Percentiles rank a stretch among this genome's conserved stretches.
phyloP scores from a whole-genome alignment of 1,140 invertebrate species.

The Microplitis demolitor region DNA sequence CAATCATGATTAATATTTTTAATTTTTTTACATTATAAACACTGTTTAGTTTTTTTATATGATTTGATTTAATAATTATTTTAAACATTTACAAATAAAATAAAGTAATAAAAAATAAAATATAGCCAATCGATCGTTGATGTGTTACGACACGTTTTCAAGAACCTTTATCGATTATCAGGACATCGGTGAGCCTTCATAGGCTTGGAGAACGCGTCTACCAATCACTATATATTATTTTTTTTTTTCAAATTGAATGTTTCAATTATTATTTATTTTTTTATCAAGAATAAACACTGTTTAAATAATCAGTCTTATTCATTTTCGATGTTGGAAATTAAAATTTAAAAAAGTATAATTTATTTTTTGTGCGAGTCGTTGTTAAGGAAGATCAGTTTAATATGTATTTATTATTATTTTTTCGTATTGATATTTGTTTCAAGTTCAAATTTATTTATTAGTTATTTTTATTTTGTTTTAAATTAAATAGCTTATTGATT shows the following conservation, averaged over 20 bases:
- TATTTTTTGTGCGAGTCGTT: conserved; percentile 1
- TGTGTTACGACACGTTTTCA: conserved; percentile 17
- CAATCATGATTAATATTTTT: conserved; percentile 17
- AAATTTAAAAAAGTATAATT: no score
- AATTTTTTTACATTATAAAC: no score
- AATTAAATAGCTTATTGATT: no score
- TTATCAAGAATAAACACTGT: conserved; percentile 1
- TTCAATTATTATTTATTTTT: background rate
- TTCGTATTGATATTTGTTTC: no score
- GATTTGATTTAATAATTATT: background rate
- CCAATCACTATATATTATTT: background rate
- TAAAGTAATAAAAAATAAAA: background rate
- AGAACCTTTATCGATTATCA: conserved; percentile 45
- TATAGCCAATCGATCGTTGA: conserved; percentile 2
- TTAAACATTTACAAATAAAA: conserved; percentile 11
- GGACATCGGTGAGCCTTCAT: conserved; percentile 37
- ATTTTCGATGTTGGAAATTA: background rate
- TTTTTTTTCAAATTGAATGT: background rate
- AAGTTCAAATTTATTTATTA: no score
- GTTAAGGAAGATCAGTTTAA: background rate
- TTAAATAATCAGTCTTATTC: background rate
- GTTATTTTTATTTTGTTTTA: no score
- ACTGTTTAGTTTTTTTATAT: no score
- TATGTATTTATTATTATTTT: no score
- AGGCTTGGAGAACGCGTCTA: background rate